Base-by-base conservation (phyloP, 2,797 vertebrate species). In the Sebastes elongatus region DNA sequence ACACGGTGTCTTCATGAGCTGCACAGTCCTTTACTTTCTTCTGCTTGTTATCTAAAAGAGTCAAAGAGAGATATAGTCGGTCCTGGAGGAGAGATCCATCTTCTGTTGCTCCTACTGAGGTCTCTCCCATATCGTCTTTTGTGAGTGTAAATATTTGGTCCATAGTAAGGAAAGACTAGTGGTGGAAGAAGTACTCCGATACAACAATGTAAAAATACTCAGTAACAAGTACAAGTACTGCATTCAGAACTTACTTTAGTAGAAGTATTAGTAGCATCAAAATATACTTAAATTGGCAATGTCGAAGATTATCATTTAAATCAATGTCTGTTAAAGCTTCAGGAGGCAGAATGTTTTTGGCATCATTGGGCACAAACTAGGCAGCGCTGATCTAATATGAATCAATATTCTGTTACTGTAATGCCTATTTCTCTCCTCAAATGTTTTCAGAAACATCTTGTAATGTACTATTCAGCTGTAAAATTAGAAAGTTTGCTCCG, bases 1-100 rank as follows among this genome's bases (percentile, higher is more conserved):
- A 96, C 69, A 85, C 80, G 0, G 81, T 73, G 82, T 96, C 4
- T 14, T n/a, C 4, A 1, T 25, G 0, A 18, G 66, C 0, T 1
- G 30, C 66, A 22, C 95, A 96, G 0, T 53, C 2, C 1, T 1
- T 59, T 3, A 6, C 0, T 2, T 0, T 67, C 30, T 0, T 61
- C 38, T 61, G 52, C 0, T 87, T 53, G 8, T 14, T 56, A 2
- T 0, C 93, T 95, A 78, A 59, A 76, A 80, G 9, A 67, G 60
- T 62, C 18, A 70, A 33, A 79, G 25, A 74, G 25, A 23, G n/a
- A 74, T 13, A 60, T 1, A 28, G 57, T 63, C 23, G 14, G 27
- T 32, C 32, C 61, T 13, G 18, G 14, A 53, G 3, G 60, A 55
- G 1, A 22, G 42, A n/a, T 60, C 32, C 22, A 6, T 62, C 16